Evolutionary conservation across 2,888 invertebrate species (phyloP).

Genomic region (Troilus luridus): DNA sequence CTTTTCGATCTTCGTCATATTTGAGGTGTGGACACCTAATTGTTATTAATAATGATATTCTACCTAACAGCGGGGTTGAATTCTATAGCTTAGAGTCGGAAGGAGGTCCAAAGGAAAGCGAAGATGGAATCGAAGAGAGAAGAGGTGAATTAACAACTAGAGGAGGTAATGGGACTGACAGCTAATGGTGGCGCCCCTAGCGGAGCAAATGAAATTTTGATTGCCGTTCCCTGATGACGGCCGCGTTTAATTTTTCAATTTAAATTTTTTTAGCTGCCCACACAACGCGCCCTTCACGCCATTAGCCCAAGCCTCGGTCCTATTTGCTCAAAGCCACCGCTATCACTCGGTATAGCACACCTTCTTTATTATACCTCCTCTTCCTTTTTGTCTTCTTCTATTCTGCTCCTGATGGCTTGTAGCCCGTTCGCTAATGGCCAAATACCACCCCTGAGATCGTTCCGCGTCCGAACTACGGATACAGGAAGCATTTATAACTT

Average conservation of each 20-base stretch:
- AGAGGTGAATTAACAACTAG: neutral
- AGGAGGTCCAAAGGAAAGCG: neutral
- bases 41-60: neutral
- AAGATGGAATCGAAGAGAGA: neutral
- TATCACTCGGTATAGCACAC: conserved; percentile 1
- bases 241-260: conserved; percentile 58
- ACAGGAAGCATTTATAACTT: neutral
- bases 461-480: neutral
- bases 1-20: too few species aligned
- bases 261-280: conserved; percentile 56
- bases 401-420: conserved; percentile 14
- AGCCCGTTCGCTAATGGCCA: neutral
- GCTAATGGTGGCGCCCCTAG: conserved; percentile 21
- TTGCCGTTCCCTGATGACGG: conserved; percentile 59
- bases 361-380: neutral
- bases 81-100: neutral
- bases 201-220: conserved; percentile 62
- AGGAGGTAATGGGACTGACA: conserved; percentile 18
- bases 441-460: conserved; percentile 2
- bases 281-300: neutral
- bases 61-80: neutral
- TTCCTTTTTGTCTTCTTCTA: neutral
- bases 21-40: too few species aligned
- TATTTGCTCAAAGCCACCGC: neutral
- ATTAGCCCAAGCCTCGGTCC: neutral